Evolutionary conservation across 2,797 vertebrate species (phyloP), one percentile per base, ranked within the genome.

Genomic region (Gymnocypris eckloni): DNA sequence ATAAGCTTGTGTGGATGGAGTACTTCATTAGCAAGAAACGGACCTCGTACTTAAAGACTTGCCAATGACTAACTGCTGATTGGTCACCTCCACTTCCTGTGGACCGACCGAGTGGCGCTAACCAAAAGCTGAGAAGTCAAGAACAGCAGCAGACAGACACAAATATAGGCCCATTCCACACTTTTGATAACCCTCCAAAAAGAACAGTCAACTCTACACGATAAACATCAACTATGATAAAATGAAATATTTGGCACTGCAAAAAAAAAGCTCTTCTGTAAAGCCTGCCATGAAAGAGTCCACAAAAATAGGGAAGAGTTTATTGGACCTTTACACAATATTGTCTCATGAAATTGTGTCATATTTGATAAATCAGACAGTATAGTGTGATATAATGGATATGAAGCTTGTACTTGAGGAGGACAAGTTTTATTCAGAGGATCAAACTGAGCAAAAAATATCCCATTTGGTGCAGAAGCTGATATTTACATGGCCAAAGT

Each of bases 1-100:
- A 80, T 91, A 93, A 92, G 94, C 94, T 93, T 96, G 96, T 91
- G 95, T 96, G 80, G 50, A 48, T 37, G 90, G 75, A 71, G 75
- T 28, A 22, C 76, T 85, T 72, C 67, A 81, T 77, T 78, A 43
- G 50, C 71, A 73, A 66, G 76, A 18, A 45, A 80, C 83, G 9
- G 54, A 59, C 86, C 77, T 89, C 81, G 81, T 41, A 87, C 73
- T n/a, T 70, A 22, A 11, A 41, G 6, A 73, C 81, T 72, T 22
- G 16, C 50, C 22, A 72, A 50, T 83, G 39, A 76, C 11, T 64
- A 33, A 76, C 43, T 50, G 41, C 48, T 39, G 52, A 82, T 69
- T 33, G 39, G 54, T 75, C 28, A 48, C n/a, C 3, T 33, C 15
- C 8, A 56, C 15, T 18, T 71, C 13, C 33, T 18, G 3, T 22